These are phyloP conservation scores for Temnothorax unifasciatus DNA, from an alignment of 2,888 invertebrate species.

Conservation along the genomic window DNA sequence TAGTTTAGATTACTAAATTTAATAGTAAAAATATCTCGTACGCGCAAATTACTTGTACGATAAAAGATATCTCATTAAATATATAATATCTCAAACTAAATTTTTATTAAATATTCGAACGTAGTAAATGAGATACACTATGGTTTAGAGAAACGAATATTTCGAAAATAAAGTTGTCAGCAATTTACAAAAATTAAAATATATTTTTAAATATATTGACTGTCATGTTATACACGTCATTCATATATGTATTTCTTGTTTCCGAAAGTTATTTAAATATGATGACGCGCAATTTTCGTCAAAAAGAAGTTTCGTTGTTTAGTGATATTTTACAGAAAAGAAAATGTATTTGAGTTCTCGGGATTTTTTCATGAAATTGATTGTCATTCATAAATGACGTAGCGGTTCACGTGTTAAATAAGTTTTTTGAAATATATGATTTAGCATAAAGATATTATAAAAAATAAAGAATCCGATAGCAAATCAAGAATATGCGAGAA, in stretches of 20 bases:
- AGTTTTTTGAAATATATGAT: not conserved
- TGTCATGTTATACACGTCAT: not conserved
- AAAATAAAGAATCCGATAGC: not conserved
- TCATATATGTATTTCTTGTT: not conserved
- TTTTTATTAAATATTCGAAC: not conserved
- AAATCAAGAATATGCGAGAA: not conserved
- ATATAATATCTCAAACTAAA: not conserved
- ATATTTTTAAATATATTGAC: not conserved
- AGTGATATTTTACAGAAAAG: not conserved
- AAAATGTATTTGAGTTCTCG: not conserved
- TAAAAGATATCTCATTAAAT: not conserved
- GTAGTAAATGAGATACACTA: not conserved
- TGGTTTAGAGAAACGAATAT: not conserved
- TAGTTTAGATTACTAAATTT: not conserved
- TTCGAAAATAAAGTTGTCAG: not conserved
- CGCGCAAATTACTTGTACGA: not conserved
- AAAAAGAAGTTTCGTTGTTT: not conserved
- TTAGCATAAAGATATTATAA: not conserved
- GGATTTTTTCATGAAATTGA: not conserved
- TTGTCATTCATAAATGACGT: not conserved
- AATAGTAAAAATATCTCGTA: not conserved
- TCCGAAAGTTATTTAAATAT: not conserved
- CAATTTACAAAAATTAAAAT: not conserved
- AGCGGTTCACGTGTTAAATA: not conserved
- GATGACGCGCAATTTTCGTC: not conserved